Evolutionary conservation across 2,797 vertebrate genomes (phyloP).

Genomic region (Margarornis squamiger): DNA sequence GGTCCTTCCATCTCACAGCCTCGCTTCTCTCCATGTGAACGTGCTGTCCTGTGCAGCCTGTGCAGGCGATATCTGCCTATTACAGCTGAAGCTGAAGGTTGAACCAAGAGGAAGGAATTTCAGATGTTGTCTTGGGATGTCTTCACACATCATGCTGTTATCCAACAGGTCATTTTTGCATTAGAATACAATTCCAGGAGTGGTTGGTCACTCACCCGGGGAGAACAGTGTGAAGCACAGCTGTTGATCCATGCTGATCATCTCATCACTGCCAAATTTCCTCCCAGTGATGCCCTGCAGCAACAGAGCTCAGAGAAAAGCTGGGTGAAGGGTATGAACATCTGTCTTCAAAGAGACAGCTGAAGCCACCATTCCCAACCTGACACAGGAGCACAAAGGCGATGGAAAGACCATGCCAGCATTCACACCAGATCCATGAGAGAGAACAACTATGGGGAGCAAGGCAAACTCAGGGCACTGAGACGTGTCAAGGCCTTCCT

Average conservation of each 20-base stretch:
- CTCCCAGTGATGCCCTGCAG: not conserved
- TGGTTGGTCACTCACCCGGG: not conserved
- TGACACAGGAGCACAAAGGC: not conserved
- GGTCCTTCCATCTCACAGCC: not conserved
- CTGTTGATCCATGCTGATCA: not conserved
- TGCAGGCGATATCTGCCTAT: not conserved
- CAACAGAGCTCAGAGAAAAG: not conserved
- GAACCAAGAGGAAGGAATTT: not conserved
- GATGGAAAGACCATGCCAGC: not conserved
- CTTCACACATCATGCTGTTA: not conserved
- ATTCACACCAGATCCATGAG: not conserved
- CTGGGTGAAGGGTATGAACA: not conserved
- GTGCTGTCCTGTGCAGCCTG: not conserved
- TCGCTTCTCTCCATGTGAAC: not conserved
- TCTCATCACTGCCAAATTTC: not conserved
- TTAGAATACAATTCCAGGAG: not conserved
- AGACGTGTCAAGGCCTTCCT: not conserved
- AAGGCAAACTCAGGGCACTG: not conserved
- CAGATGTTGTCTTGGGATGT: not conserved
- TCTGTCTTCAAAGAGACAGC: not conserved
- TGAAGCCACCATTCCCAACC: not conserved
- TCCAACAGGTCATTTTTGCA: not conserved
- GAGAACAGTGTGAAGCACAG: not conserved
- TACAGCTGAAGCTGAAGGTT: not conserved
- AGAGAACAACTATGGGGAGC: rapidly evolving